These are phyloP conservation scores for Erebia ligea DNA, from an alignment of 2,888 invertebrate species.

Conservation along the genomic window DNA sequence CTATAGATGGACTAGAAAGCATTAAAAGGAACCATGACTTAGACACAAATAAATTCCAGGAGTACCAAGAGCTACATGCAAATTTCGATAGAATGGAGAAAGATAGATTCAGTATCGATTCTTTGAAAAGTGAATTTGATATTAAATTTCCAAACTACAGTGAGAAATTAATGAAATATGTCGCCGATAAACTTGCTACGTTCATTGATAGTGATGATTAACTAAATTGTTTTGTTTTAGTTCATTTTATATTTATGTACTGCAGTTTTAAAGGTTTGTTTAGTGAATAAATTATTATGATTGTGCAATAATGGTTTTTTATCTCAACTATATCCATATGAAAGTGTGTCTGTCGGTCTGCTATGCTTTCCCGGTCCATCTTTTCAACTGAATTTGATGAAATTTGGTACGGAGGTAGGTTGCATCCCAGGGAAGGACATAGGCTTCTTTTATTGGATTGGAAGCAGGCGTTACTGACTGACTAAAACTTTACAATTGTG, in stretches of 20 bases:
- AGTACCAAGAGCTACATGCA: constrained; percentile 55
- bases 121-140: constrained; percentile 61
- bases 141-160: constrained; percentile 64
- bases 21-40: constrained; percentile 70
- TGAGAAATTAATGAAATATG: constrained; percentile 65
- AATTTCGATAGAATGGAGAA: constrained; percentile 56
- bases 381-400: too few species aligned
- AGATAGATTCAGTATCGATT: constrained; percentile 60
- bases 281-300: constrained; percentile 28
- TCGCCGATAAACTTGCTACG: constrained; percentile 60
- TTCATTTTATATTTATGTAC: too few species aligned
- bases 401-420: too few species aligned
- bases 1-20: constrained; percentile 65
- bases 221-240: too few species aligned
- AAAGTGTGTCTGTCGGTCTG: too few species aligned
- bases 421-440: too few species aligned
- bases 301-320: constrained; percentile 30
- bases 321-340: too few species aligned
- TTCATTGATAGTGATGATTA: constrained; percentile 52
- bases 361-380: too few species aligned
- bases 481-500: too few species aligned
- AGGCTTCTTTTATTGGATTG: too few species aligned
- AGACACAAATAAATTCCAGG: constrained; percentile 59
- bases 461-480: too few species aligned
- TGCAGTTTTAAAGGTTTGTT: too few species aligned